Conservation (phyloP, 2,113 vertebrate species). For the Psammodynastes pulverulentus region DNA sequence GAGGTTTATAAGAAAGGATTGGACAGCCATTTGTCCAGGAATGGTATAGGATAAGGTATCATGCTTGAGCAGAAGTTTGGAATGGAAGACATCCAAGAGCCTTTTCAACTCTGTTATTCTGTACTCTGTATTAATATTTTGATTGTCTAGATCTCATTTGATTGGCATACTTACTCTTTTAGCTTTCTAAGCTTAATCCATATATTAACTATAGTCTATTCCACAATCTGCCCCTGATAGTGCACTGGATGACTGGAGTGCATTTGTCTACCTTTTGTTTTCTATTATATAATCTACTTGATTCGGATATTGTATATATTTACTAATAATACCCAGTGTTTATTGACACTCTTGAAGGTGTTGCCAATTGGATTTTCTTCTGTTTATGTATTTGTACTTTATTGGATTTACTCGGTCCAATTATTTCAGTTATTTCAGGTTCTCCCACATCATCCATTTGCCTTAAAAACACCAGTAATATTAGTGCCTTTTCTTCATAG, state of each 20-base stretch:
- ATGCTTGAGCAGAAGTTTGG: neutral
- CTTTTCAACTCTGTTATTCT: too few species aligned
- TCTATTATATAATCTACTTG: neutral
- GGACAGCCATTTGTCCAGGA: neutral
- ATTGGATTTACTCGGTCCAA: neutral
- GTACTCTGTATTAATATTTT: neutral
- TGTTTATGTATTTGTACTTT: neutral
- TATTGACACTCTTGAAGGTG: neutral
- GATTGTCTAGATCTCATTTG: neutral
- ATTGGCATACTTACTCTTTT: neutral
- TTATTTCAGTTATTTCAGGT: neutral
- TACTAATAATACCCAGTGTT: neutral
- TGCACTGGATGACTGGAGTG: neutral
- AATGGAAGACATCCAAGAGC: neutral
- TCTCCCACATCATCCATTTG: neutral
- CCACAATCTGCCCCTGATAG: neutral
- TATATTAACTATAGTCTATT: neutral
- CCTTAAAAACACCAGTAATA: neutral
- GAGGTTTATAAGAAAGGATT: neutral
- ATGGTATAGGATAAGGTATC: neutral
- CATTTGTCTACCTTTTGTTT: neutral
- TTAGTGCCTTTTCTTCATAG: neutral
- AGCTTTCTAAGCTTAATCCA: neutral
- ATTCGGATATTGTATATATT: neutral
- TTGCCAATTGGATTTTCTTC: neutral